Evolutionary conservation across 2,113 vertebrate species (phyloP).

Genomic region (Cololabis saira): DNA sequence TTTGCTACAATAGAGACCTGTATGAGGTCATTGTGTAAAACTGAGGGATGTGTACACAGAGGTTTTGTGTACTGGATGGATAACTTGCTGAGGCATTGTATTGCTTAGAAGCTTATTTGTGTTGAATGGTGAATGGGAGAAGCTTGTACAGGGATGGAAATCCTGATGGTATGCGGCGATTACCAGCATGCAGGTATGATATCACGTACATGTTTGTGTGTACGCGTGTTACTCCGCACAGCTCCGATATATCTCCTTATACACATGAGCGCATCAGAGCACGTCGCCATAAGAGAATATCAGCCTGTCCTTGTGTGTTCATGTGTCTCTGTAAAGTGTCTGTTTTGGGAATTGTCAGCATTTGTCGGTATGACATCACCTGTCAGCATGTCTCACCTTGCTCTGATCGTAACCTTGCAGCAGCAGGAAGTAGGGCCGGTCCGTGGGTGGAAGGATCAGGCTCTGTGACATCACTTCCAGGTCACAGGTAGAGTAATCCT

Average conservation of each 20-base stretch:
- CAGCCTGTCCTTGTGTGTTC: too few species aligned
- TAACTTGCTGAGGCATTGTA: constrained; percentile 69
- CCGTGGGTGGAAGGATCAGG: constrained; percentile 89
- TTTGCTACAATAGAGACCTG: constrained; percentile 77
- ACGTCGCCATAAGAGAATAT: not conserved
- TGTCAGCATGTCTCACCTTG: constrained; percentile 81
- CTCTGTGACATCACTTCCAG: constrained; percentile 91
- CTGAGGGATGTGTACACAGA: constrained; percentile 72
- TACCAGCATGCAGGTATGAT: constrained; percentile 81
- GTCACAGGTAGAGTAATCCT: constrained; percentile 77
- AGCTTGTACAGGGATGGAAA: constrained; percentile 68
- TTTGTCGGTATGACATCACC: constrained; percentile 59
- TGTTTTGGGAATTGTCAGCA: constrained; percentile 46
- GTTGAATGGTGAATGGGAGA: constrained; percentile 70
- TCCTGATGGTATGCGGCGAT: constrained; percentile 81
- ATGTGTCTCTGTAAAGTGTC: not conserved
- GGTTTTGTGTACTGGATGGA: constrained; percentile 55
- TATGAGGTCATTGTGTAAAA: constrained; percentile 81
- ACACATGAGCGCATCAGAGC: constrained; percentile 40
- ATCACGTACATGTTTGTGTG: constrained; percentile 70
- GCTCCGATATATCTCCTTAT: constrained; percentile 35
- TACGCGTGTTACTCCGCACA: constrained; percentile 24
- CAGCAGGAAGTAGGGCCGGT: constrained; percentile 90
- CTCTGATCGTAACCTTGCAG: constrained; percentile 90
- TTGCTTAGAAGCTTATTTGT: constrained; percentile 74